Conservation (phyloP, 2,888 invertebrate species). For the Erebia palarica region DNA sequence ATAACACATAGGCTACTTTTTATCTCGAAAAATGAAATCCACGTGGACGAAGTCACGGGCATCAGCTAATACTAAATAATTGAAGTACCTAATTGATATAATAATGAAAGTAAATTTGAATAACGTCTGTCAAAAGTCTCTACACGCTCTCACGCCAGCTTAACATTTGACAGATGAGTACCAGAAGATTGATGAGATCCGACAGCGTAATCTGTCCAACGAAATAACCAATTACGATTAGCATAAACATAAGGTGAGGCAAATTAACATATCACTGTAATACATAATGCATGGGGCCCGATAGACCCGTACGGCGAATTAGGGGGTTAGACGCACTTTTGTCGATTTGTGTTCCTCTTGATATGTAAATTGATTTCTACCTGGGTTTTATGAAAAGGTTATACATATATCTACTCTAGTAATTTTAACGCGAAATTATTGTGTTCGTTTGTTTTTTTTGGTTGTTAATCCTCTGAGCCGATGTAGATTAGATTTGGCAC, state of each 20-base stretch:
- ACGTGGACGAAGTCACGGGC: too few species aligned
- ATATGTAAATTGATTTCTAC: conserved; percentile 58
- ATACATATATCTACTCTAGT: conserved; percentile 12
- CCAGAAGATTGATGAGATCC: conserved; percentile 59
- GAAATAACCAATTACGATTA: conserved; percentile 80
- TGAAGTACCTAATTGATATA: too few species aligned
- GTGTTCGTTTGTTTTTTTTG: not conserved
- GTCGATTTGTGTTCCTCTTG: conserved; percentile 46
- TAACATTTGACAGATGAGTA: conserved; percentile 64
- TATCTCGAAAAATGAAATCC: too few species aligned
- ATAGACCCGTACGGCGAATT: conserved; percentile 55
- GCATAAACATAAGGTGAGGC: conserved; percentile 77
- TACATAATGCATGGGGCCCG: conserved; percentile 73
- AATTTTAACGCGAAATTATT: not conserved
- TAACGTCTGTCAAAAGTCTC: not conserved
- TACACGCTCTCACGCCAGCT: conserved; percentile 50
- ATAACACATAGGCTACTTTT: too few species aligned
- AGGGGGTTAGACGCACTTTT: conserved; percentile 58
- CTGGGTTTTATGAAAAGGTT: conserved; percentile 45
- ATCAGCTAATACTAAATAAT: too few species aligned
- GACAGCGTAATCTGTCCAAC: conserved; percentile 62
- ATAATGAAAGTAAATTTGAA: too few species aligned
- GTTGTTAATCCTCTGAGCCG: not conserved
- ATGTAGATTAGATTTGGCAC: not conserved
- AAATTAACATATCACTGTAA: conserved; percentile 71